Evolutionary conservation across 2,888 invertebrate species (phyloP).

Genomic region (Polydrusus pterygomalis): DNA sequence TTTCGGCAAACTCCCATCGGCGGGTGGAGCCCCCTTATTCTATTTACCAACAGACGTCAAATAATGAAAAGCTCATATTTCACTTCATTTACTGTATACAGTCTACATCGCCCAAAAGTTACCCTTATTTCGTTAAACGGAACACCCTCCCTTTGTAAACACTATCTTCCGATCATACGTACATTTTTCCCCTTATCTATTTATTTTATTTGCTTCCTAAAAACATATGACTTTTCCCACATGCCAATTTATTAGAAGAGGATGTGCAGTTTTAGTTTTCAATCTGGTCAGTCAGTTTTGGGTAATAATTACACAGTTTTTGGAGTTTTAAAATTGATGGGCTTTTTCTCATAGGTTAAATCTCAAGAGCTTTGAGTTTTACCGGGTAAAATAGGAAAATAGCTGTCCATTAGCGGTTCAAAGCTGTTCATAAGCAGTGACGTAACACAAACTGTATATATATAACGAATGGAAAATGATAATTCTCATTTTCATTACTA

Average conservation of each 20-base stretch:
- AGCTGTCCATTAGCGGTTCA: too few species aligned
- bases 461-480: too few species aligned
- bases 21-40: neutral
- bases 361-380: too few species aligned
- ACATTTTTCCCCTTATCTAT: slow-evolving; percentile 17
- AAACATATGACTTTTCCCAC: slow-evolving; percentile 36
- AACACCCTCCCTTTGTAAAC: slow-evolving; percentile 32
- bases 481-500: too few species aligned
- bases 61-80: slow-evolving; percentile 18
- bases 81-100: slow-evolving; percentile 5
- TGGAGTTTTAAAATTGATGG: too few species aligned
- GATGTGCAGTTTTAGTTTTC: slow-evolving; percentile 4
- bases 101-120: slow-evolving; percentile 1
- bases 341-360: too few species aligned
- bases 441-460: too few species aligned
- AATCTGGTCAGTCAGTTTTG: neutral
- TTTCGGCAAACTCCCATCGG: neutral
- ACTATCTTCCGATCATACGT: slow-evolving; percentile 28
- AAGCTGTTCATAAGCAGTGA: too few species aligned
- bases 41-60: neutral
- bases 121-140: slow-evolving; percentile 32
- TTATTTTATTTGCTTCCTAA: slow-evolving; percentile 26
- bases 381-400: too few species aligned
- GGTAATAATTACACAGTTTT: too few species aligned
- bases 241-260: neutral